Conservation (phyloP, 2,888 invertebrate species). For the Hypsopygia costalis region DNA sequence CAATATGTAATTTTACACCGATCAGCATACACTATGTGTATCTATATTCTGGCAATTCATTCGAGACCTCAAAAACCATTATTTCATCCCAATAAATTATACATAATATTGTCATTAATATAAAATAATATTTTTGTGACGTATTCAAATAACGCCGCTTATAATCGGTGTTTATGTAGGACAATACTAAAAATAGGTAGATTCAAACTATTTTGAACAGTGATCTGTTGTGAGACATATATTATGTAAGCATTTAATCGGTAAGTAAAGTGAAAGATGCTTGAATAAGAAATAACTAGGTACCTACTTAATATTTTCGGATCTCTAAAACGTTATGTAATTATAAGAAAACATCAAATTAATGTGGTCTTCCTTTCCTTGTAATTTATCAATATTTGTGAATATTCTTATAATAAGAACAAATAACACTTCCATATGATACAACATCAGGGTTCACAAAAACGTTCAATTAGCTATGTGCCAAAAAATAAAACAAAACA, state of each 20-base stretch:
- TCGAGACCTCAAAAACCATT: too few species aligned
- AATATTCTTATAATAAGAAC: constrained; percentile 4
- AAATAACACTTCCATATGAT: constrained; percentile 4
- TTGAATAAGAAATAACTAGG: neutral
- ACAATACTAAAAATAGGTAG: constrained; percentile 30
- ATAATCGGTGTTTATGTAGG: constrained; percentile 16
- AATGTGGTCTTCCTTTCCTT: constrained; percentile 23
- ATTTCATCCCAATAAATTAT: too few species aligned
- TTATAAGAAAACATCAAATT: constrained; percentile 5
- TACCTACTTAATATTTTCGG: neutral
- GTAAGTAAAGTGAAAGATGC: neutral
- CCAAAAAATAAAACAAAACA: too few species aligned
- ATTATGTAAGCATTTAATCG: neutral
- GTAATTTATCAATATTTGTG: constrained; percentile 9
- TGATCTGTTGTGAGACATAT: neutral
- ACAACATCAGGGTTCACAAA: constrained; percentile 8
- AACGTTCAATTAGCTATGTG: constrained; percentile 6
- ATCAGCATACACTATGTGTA: too few species aligned
- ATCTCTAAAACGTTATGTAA: constrained; percentile 3
- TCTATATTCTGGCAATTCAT: too few species aligned
- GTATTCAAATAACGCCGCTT: neutral
- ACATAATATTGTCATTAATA: too few species aligned
- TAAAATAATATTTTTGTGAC: neutral
- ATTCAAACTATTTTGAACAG: constrained; percentile 14
- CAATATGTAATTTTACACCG: too few species aligned